Conservation (phyloP, 2,113 vertebrate species). For the Nipponia nippon region DNA sequence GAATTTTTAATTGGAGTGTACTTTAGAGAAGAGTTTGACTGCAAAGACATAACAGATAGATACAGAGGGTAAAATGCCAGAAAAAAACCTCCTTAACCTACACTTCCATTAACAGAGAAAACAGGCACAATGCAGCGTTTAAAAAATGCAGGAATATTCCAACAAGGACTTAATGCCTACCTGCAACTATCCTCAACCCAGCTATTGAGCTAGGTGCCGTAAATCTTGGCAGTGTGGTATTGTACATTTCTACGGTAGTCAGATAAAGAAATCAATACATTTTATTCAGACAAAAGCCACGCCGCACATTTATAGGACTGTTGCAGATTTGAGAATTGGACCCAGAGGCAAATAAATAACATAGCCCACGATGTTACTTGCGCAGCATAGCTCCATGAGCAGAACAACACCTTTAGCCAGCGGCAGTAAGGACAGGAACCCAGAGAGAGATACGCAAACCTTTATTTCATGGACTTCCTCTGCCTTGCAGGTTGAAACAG, state of each 20-base stretch:
- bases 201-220: neutral
- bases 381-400: neutral
- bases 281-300: neutral
- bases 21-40: neutral
- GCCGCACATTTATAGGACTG: neutral
- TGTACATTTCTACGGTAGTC: neutral
- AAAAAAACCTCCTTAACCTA: neutral
- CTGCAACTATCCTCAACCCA: neutral
- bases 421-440: neutral
- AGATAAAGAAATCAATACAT: neutral
- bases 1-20: neutral
- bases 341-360: neutral
- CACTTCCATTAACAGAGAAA: neutral
- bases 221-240: neutral
- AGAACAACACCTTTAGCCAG: rapidly evolving
- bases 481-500: neutral
- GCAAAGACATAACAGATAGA: neutral
- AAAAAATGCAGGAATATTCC: neutral
- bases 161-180: neutral
- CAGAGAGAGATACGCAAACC: neutral
- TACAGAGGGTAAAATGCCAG: neutral
- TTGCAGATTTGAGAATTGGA: neutral
- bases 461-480: neutral
- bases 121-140: neutral
- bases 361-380: rapidly evolving